Evolutionary conservation across 2,888 invertebrate species (phyloP).

Genomic region (Acleris holmiana): DNA sequence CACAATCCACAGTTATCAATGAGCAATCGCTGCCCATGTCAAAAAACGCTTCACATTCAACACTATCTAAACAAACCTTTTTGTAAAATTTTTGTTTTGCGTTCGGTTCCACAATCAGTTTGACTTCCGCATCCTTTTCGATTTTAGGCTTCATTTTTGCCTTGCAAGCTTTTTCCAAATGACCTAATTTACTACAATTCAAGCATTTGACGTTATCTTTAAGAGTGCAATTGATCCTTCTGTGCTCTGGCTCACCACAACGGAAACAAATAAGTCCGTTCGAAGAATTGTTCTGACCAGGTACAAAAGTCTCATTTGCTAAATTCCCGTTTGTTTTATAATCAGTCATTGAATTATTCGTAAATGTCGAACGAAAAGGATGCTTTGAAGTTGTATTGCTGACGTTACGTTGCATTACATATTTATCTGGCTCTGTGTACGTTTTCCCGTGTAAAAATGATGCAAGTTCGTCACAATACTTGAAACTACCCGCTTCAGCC

Average conservation of each 20-base stretch:
- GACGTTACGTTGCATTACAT: background rate
- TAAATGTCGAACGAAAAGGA: background rate
- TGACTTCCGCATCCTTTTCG: background rate
- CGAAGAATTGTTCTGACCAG: background rate
- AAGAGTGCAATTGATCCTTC: slow-evolving; percentile 4
- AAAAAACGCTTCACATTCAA: background rate
- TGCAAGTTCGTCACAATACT: background rate
- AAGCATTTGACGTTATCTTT: background rate
- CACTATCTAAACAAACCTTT: background rate
- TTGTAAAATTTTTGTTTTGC: background rate
- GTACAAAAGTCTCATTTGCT: background rate
- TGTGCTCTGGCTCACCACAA: slow-evolving; percentile 4
- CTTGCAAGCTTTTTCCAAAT: background rate
- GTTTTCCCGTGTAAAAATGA: background rate
- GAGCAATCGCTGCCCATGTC: slow-evolving; percentile 1
- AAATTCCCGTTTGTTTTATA: background rate
- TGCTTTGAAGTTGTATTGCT: background rate
- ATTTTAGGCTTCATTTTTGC: background rate
- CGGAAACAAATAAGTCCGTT: background rate
- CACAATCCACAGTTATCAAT: background rate
- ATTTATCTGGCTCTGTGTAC: background rate
- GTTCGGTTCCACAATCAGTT: background rate
- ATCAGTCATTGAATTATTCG: background rate
- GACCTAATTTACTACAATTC: background rate
- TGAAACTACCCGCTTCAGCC: background rate